Evolutionary conservation across 2,113 vertebrate genomes (phyloP).

Genomic region (Blennius ocellaris): DNA sequence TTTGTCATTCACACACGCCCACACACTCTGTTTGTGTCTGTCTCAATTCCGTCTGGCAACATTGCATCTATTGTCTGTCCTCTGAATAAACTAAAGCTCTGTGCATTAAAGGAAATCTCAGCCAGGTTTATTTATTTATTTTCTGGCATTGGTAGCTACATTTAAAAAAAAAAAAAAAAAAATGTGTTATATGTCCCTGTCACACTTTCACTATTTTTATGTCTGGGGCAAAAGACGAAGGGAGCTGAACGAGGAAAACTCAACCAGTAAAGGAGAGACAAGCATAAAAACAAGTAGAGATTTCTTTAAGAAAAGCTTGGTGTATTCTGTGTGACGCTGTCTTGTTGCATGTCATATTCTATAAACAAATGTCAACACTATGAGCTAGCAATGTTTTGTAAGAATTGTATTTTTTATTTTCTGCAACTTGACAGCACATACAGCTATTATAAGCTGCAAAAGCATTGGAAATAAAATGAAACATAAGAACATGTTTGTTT

Average conservation of each 20-base stretch:
- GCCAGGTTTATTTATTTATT: constrained; percentile 23
- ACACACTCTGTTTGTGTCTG: constrained; percentile 43
- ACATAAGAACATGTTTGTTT: not conserved
- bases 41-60: constrained; percentile 48
- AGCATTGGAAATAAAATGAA: not conserved
- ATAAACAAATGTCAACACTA: not conserved
- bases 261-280: not conserved
- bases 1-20: constrained; percentile 69
- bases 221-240: not conserved
- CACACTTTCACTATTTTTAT: constrained; percentile 5
- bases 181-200: not conserved
- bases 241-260: not conserved
- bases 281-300: not conserved
- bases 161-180: constrained; percentile 2
- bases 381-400: constrained; percentile 1
- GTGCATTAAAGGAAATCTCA: constrained; percentile 15
- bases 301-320: not conserved
- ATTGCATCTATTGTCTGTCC: constrained; percentile 43
- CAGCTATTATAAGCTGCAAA: not conserved
- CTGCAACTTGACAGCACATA: not conserved
- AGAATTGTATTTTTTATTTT: not conserved
- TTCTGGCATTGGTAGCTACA: constrained; percentile 8
- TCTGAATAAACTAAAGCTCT: constrained; percentile 39
- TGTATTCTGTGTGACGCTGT: not conserved
- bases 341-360: not conserved